phyloP scores from a whole-genome alignment of 2,113 vertebrate species.

The Nibea albiflora region DNA sequence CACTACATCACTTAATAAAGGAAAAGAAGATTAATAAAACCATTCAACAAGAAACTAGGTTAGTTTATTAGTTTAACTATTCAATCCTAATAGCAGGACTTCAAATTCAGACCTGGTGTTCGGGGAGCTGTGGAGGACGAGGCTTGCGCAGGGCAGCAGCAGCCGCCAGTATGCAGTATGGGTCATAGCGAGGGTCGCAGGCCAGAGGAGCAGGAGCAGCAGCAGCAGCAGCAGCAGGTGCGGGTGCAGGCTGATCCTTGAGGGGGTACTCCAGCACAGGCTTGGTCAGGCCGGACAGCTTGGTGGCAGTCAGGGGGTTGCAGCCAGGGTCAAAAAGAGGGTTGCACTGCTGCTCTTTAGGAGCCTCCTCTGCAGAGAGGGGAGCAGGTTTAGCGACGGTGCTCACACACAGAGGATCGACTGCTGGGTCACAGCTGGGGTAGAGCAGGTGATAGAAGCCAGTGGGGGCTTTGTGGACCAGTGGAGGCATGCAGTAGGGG shows the following conservation, averaged over 20 bases:
- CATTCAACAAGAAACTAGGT: slow-evolving; percentile 49
- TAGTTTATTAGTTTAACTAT: slow-evolving; percentile 46
- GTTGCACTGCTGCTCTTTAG: slow-evolving; percentile 81
- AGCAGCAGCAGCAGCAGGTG: slow-evolving; percentile 22
- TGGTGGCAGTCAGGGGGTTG: slow-evolving; percentile 83
- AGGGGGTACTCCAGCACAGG: slow-evolving; percentile 77
- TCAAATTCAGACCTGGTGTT: slow-evolving; percentile 81
- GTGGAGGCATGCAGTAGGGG: slow-evolving; percentile 79
- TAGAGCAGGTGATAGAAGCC: slow-evolving; percentile 78
- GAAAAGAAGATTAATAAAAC: slow-evolving; percentile 41
- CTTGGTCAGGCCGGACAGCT: slow-evolving; percentile 75
- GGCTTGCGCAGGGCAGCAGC: slow-evolving; percentile 73
- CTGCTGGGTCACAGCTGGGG: slow-evolving; percentile 79
- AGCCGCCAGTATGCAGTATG: slow-evolving; percentile 78
- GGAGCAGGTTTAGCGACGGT: slow-evolving; percentile 57
- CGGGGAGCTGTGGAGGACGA: slow-evolving; percentile 67
- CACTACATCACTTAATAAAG: slow-evolving; percentile 62
- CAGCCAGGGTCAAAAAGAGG: slow-evolving; percentile 84
- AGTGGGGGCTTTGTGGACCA: slow-evolving; percentile 76
- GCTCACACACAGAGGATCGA: slow-evolving; percentile 79
- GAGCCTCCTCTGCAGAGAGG: slow-evolving; percentile 48
- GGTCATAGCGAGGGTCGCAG: slow-evolving; percentile 81
- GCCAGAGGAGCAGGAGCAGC: slow-evolving; percentile 63
- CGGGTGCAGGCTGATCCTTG: slow-evolving; percentile 56
- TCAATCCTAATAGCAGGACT: slow-evolving; percentile 55